Conservation (phyloP, 2,113 vertebrate genomes). For the Coracopsis vasa region DNA sequence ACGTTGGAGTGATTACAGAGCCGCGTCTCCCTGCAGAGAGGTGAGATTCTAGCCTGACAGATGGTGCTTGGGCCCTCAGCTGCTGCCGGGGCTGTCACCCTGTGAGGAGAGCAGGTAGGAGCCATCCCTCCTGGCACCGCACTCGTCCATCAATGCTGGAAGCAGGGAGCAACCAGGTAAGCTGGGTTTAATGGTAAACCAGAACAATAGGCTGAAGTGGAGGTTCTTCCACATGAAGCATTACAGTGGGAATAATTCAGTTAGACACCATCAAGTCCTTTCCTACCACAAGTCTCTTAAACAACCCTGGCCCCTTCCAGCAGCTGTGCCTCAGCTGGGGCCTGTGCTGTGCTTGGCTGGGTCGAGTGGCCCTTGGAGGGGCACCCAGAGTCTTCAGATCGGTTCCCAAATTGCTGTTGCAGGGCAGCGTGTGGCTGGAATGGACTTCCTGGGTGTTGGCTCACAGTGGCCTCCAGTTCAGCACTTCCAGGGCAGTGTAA, state of each 20-base stretch:
- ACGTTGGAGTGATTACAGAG: not conserved
- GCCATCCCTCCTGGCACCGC: accelerated
- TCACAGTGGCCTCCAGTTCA: not conserved
- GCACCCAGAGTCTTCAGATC: accelerated
- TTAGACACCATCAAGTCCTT: not conserved
- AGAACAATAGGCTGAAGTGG: not conserved
- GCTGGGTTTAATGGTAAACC: not conserved
- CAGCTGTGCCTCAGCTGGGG: not conserved
- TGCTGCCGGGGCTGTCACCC: not conserved
- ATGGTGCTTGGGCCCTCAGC: not conserved
- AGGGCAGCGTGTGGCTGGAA: not conserved
- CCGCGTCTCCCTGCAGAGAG: not conserved
- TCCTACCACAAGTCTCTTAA: not conserved
- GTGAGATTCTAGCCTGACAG: not conserved
- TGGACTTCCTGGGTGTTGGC: accelerated
- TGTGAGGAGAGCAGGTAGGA: not conserved
- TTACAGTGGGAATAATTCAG: not conserved
- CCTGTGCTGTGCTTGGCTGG: not conserved
- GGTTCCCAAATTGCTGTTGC: not conserved
- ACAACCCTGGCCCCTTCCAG: not conserved
- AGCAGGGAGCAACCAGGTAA: not conserved
- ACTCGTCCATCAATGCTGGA: accelerated
- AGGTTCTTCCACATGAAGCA: not conserved
- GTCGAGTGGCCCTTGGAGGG: accelerated
- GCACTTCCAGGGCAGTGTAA: not conserved